Percentiles rank a stretch among this genome's conserved stretches.
These are phyloP conservation scores for Proteles cristata DNA, from an alignment of 2,113 vertebrate species.

Conservation along the genomic window DNA sequence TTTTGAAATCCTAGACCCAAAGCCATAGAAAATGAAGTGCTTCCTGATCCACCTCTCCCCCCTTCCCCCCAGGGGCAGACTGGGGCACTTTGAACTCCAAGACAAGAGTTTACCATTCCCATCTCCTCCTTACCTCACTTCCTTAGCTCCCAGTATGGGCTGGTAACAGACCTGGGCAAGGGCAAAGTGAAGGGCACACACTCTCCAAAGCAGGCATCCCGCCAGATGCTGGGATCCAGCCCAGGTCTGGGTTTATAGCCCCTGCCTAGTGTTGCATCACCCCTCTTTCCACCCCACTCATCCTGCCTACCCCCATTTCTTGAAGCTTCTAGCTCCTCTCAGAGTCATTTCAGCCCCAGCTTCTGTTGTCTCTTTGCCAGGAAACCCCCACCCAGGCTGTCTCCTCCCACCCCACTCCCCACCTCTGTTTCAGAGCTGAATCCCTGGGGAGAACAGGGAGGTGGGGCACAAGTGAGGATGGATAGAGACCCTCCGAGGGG, in stretches of 20 bases:
- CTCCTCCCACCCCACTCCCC: background rate
- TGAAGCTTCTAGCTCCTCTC: conserved; percentile 25
- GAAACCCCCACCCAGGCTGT: background rate
- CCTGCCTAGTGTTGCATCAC: background rate
- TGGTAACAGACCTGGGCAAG: conserved; percentile 48
- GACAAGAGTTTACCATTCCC: background rate
- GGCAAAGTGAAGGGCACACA: conserved; percentile 50
- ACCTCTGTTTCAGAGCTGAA: background rate
- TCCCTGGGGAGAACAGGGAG: background rate
- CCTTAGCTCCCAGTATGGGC: background rate
- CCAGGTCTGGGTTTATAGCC: background rate
- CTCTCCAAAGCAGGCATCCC: conserved; percentile 6
- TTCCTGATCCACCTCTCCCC: background rate
- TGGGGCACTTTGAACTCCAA: background rate
- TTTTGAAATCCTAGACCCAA: conserved; percentile 42
- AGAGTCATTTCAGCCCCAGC: background rate
- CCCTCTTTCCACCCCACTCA: background rate
- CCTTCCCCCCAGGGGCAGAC: background rate
- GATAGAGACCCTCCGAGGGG: conserved; percentile 37
- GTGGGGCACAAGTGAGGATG: background rate
- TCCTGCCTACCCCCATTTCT: background rate
- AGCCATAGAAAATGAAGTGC: background rate
- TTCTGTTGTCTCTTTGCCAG: background rate
- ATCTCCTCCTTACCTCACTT: conserved; percentile 10
- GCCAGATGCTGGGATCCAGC: conserved; percentile 13